Base-by-base conservation (phyloP, 2,797 vertebrate species). In the Dendrocincla fuliginosa region DNA sequence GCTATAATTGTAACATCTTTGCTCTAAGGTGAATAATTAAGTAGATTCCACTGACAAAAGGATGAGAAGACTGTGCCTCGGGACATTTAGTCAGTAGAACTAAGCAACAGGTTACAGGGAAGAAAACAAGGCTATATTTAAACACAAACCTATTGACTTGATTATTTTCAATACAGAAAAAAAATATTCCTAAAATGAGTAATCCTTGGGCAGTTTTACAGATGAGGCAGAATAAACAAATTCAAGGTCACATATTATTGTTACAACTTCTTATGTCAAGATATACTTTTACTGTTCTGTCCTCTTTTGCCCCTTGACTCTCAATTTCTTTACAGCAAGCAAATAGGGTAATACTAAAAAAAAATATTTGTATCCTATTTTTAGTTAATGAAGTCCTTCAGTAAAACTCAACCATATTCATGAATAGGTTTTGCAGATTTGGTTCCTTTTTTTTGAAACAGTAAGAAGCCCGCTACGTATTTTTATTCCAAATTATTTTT, bases 21-120 rank as follows among this genome's bases (percentile, higher is more conserved):
- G 90, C 92, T 95, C 76, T 87, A 82, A 95, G 94, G 95, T 93
- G 94, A 97, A 96, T 91, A 95, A 97, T 97, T 96, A 97, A 95
- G 95, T 83, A 95, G 94, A 96, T 88, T 95, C 91, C 92, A 91
- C 94, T 95, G 93, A 95, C 94, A 96, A 96, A 97, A 94, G 96
- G 90, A 93, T 96, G 90, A 94, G 95, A 97, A 94, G 79, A 92
- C 80, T 94, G 76, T 93, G 95, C 96, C 94, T 93, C 76, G 0
- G 94, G 95, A 94, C 89, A 96, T 96, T 90, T 47, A 95, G 87
- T 91, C 80, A 91, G 78, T 55, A 60, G 63, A 95, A 90, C 73
- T 91, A 71, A 96, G 92, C 77, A 95, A 95, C 95, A 94, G 77
- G 84, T 93, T 96, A 88, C 81, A 81, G 32, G 82, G 64, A 86